Base-by-base conservation (phyloP, 2,797 vertebrate species). In the Etheostoma perlongum region DNA sequence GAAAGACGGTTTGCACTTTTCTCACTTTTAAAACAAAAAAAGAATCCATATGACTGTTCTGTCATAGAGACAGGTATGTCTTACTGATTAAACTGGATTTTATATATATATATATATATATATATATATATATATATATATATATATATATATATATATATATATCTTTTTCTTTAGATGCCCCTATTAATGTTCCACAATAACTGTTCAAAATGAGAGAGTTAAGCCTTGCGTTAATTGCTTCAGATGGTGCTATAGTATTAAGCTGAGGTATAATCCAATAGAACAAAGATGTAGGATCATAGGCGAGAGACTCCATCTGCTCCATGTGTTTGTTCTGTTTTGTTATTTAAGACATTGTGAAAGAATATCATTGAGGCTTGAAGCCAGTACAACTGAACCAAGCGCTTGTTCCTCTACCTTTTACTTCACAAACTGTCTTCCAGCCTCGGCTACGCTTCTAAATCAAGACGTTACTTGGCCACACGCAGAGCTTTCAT, bases 191-290 rank as follows among this genome's bases (percentile, higher is more conserved):
- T 84, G 76, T 88, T 80, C 71, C 79, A 78, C 52, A 72, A 53
- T 68, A 73, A 76, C 68, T 10, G 18, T 87, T 92, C 59, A 10
- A 30, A 72, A 77, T 42, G 48, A 83, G 51, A 79, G 79, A 86
- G 72, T 73, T 54, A 75, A 85, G 71, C 78, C 82, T 88, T 84
- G 79, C 81, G 67, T 82, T 61, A 69, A 76, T 78, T 86, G 87
- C 87, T 92, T 91, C 82, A 92, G 89, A 90, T 72, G 91, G 92
- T 92, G 92, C 92, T 90, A 90, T 86, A 84, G 78, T 87, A 71
- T 85, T 83, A 92, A 82, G 76, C 72, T 88, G 87, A 90, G 83
- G 84, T 87, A 76, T 89, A 86, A 88, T 88, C 79, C 44, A 74
- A 36, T 89, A 87, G 88, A 93, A 89, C 85, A 86, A 88, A 90